Evolutionary conservation across 2,113 vertebrate species (phyloP), one percentile per base, ranked within the genome.

Genomic region (Salvelinus fontinalis): DNA sequence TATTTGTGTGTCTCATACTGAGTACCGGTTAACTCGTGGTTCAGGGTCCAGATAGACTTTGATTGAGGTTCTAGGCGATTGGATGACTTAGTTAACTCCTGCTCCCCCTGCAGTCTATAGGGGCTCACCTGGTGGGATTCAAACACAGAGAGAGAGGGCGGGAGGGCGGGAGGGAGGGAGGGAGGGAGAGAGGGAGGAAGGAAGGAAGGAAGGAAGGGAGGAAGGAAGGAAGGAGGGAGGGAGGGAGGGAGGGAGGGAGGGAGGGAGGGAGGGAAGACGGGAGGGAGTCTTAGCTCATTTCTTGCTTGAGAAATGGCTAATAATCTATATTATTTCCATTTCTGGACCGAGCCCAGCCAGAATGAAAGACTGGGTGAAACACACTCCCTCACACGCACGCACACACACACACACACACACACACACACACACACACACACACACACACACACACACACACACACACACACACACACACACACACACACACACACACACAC

Each of bases 321-420:
- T 91, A 9, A 39, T 39, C 39, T 89, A 91, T 92, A 93, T 92
- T 96, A 90, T 94, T 95, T 93, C 94, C 88, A 84, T 94, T 24
- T 1, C 87, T 94, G 94, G 95, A 94, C 75, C 71, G 1, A 3
- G 49, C 92, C 95, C 95, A 95, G 79, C 39, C 39, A 39, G 39
- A 39, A 9, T 85, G 92, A 95, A 94, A 93, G 87, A 84, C 75
- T 68, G 66, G 80, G 9, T 1, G 39, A 16, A 13, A 1, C 6
- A 76, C 29, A 74, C 31, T 67, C 67, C 49, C 60, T 70, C 59
- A 39, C 51, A 66, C n/a, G n/a, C 49, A 75, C 59, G 49, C 59
- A 67, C 27, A 57, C 20, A 24, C 20, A 13, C 20, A 27, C 22
- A 29, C 64, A 66, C 64, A 29, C 64, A 66, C 22, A 18, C 65